Evolutionary conservation across 1,140 invertebrate genomes (phyloP).

Genomic region (Trissolcus basalis): DNA sequence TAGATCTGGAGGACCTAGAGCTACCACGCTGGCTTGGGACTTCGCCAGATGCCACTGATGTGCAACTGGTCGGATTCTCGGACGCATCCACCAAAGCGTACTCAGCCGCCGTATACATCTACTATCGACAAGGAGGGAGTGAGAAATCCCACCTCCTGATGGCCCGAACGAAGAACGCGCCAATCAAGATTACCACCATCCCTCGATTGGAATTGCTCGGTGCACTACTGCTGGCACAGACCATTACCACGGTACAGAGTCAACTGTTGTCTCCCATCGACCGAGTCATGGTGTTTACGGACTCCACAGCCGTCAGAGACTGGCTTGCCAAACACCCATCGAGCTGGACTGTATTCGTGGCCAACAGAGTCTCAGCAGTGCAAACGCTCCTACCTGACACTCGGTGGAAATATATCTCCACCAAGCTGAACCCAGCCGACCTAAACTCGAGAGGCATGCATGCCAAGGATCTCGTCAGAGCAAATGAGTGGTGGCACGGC

Average conservation of each 20-base stretch:
- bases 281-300: not conserved
- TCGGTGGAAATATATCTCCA: not conserved
- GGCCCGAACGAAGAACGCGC: constrained; percentile 11
- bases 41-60: not conserved
- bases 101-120: not conserved
- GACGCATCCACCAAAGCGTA: not conserved
- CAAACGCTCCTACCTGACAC: not conserved
- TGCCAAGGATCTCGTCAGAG: not conserved
- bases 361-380: not conserved
- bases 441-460: not conserved
- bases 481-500: not conserved
- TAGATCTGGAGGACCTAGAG: not conserved
- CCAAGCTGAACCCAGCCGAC: not conserved
- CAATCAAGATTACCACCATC: not conserved
- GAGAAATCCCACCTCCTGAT: not conserved
- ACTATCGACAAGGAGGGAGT: not conserved
- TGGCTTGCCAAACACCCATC: constrained; percentile 2
- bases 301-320: not conserved
- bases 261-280: not conserved
- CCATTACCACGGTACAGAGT: not conserved
- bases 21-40: not conserved
- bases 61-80: not conserved
- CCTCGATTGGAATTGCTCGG: constrained; percentile 21
- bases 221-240: not conserved
- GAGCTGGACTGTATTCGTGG: not conserved